phyloP scores from a whole-genome alignment of 2,888 invertebrate species.

The Chironomus riparius region DNA sequence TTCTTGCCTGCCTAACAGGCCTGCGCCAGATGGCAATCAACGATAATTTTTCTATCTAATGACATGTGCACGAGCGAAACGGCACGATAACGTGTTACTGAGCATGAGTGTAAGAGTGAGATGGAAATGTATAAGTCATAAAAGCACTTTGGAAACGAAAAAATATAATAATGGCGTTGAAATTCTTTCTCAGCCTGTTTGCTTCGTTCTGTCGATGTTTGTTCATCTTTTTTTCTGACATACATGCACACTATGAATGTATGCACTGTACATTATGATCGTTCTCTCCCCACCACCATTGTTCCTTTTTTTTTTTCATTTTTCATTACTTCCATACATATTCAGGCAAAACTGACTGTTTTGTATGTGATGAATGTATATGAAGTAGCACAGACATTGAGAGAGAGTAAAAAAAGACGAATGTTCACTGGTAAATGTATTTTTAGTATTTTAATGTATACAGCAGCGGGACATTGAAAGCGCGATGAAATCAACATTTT shows the following conservation, averaged over 20 bases:
- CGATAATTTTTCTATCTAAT: background rate
- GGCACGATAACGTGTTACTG: background rate
- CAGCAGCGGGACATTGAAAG: background rate
- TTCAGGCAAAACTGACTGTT: background rate
- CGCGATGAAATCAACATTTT: constrained; percentile 17
- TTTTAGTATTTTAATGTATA: background rate
- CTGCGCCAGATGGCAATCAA: constrained; percentile 22
- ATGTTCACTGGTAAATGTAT: background rate
- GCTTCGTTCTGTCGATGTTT: background rate
- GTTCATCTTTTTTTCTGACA: background rate
- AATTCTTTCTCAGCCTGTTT: constrained; percentile 10
- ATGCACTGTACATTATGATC: background rate
- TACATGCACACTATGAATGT: no score
- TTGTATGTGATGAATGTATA: background rate
- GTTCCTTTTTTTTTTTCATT: background rate
- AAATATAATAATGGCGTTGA: constrained; percentile 25
- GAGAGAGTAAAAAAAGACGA: background rate
- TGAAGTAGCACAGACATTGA: background rate
- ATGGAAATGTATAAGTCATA: background rate
- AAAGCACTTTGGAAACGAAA: background rate
- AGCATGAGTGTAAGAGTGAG: background rate
- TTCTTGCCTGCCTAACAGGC: background rate
- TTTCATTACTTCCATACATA: background rate
- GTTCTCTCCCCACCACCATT: background rate
- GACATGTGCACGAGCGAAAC: background rate